Evolutionary conservation across 2,113 vertebrate genomes (phyloP), one percentile per base, ranked within the genome.

Genomic region (human (Homo sapiens)): DNA sequence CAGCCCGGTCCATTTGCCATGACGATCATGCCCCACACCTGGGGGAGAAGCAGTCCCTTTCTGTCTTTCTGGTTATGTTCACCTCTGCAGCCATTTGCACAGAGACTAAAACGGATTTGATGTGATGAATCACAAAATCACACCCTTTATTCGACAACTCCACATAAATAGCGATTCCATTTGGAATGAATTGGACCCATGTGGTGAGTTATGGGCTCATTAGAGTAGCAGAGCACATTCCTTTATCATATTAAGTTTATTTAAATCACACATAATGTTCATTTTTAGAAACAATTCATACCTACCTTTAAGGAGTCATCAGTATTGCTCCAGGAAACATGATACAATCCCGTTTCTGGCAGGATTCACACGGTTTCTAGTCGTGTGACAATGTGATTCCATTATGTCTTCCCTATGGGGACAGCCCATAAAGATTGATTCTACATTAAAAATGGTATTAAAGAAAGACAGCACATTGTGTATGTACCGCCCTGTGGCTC

Each of bases 371-470:
- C 30, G 73, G 97, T 57, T 93, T 76, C 89, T 64, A 70, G 0
- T 97, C 73, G 75, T 95, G 97, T 94, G 93, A 97, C 97, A 97
- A 87, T 97, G 97, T 89, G 75, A 96, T 98, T 97, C 97, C 93
- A 64, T 96, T 97, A 75, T 86, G 93, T 78, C 93, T 98, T 97
- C 97, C 97, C 97, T 78, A 10, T 93, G 96, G 98, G 97, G 94
- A 97, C 76, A 95, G 86, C 64, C 89, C 83, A 45, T 97, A 96
- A 98, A 96, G 97, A 98, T 97, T 97, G 97, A 98, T 98, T 97
- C 96, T 72, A 91, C 96, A 45, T 98, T 98, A 93, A 97, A 97
- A 96, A 64, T 32, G 97, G 68, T 86, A 76, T 98, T 97, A 96
- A 89, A 76, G 96, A 93, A 88, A 96, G 0, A 68, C 43, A 30